Conservation (phyloP, 64 coral and sea anemone species). For the Stichodactyla mertensii region DNA sequence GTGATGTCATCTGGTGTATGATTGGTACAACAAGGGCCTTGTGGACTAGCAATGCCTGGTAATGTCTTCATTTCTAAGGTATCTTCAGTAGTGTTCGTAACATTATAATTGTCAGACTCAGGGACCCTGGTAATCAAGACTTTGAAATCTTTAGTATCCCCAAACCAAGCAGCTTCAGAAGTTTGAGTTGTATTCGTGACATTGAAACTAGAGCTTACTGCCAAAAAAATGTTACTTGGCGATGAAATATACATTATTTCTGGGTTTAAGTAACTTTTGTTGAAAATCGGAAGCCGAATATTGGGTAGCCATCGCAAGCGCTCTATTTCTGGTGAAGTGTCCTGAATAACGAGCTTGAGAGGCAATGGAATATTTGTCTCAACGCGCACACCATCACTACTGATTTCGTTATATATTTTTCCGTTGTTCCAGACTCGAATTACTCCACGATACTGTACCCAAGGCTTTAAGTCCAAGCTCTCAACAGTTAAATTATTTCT, state of each 20-base stretch:
- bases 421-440: slow-evolving; percentile 46
- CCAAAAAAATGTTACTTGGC: slow-evolving; percentile 8
- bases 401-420: slow-evolving; percentile 45
- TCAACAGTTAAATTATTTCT: slow-evolving; percentile 55
- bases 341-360: slow-evolving; percentile 25
- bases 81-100: slow-evolving; percentile 51
- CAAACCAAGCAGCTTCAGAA: slow-evolving; percentile 12
- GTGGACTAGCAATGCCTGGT: slow-evolving; percentile 52
- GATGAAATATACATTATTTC: slow-evolving; percentile 74
- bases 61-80: slow-evolving; percentile 41
- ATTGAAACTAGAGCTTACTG: slow-evolving; percentile 17
- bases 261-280: slow-evolving; percentile 32
- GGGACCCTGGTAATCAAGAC: slow-evolving; percentile 30
- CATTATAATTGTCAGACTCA: slow-evolving; percentile 26
- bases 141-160: slow-evolving; percentile 31
- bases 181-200: not conserved
- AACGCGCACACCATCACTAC: slow-evolving; percentile 41
- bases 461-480: slow-evolving; percentile 25
- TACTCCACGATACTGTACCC: slow-evolving; percentile 60
- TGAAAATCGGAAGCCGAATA: slow-evolving; percentile 49
- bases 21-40: slow-evolving; percentile 44
- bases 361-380: slow-evolving; percentile 45
- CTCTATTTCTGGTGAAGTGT: slow-evolving; percentile 56
- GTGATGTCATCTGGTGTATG: not conserved
- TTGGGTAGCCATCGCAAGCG: slow-evolving; percentile 55